A percentile compares a stretch with the other conserved stretches of the same genome.
These are phyloP conservation scores for Tholera decimalis DNA, from an alignment of 2,888 invertebrate genomes.

Conservation along the genomic window DNA sequence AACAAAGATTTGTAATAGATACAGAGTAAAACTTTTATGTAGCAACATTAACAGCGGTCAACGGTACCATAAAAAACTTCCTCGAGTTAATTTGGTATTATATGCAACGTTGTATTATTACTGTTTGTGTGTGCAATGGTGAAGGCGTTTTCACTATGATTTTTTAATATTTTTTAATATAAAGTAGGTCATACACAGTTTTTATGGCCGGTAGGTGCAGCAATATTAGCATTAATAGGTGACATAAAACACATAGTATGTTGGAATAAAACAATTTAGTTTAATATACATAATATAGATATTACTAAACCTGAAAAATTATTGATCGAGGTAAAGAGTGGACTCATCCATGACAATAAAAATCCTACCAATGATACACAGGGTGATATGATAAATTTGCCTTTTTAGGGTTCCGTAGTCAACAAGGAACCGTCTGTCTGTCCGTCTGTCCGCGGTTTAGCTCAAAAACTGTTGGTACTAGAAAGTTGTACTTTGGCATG, in stretches of 20 bases:
- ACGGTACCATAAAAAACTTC: constrained; percentile 71
- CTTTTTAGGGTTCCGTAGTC: no score
- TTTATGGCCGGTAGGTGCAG: constrained; percentile 12
- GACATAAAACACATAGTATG: constrained; percentile 1
- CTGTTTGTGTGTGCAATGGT: constrained; percentile 26
- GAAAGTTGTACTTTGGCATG: no score
- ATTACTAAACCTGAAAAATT: no score
- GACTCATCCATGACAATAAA: no score
- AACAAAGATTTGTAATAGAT: constrained; percentile 53
- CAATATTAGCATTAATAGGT: constrained; percentile 6
- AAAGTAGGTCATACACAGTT: constrained; percentile 13
- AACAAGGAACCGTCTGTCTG: no score
- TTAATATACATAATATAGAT: no score
- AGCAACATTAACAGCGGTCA: constrained; percentile 64
- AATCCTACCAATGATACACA: no score
- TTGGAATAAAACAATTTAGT: no score
- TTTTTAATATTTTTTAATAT: constrained; percentile 5
- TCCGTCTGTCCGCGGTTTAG: no score
- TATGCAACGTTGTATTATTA: constrained; percentile 58
- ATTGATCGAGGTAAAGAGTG: no score
- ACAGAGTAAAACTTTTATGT: constrained; percentile 59
- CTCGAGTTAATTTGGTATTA: constrained; percentile 63
- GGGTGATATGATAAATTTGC: no score
- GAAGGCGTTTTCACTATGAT: constrained; percentile 9
- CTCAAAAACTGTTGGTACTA: no score